phyloP scores from a whole-genome alignment of 2,888 invertebrate genomes.

The Catocala sponsa region DNA sequence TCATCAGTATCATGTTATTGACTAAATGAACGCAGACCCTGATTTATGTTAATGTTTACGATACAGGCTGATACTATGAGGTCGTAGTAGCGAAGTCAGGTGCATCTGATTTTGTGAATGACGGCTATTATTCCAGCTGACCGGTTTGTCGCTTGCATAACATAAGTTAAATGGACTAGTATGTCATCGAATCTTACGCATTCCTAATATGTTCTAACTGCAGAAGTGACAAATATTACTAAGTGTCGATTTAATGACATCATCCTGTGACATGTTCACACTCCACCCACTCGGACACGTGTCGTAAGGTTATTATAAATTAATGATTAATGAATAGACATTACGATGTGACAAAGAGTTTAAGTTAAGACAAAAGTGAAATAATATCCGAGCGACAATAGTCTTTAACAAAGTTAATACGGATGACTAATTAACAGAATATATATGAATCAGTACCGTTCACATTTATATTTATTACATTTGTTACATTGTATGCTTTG shows the following conservation, averaged over 20 bases:
- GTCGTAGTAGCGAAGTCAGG: slow-evolving; percentile 62
- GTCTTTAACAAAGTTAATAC: slow-evolving; percentile 3
- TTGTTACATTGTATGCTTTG: too few relatives aligned
- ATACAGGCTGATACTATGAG: slow-evolving; percentile 27
- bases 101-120: slow-evolving; percentile 73
- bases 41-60: slow-evolving; percentile 37
- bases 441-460: too few relatives aligned
- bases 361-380: slow-evolving; percentile 19
- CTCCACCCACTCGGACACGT: slow-evolving; percentile 81
- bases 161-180: slow-evolving; percentile 63
- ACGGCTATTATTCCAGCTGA: slow-evolving; percentile 55
- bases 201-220: slow-evolving; percentile 54
- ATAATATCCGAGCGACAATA: not conserved
- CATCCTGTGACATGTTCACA: slow-evolving; percentile 75
- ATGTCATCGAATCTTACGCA: slow-evolving; percentile 65
- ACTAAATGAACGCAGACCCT: slow-evolving; percentile 36
- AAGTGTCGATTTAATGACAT: slow-evolving; percentile 79
- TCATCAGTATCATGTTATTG: slow-evolving; percentile 55
- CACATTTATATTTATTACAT: too few relatives aligned
- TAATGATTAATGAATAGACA: slow-evolving; percentile 46
- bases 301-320: slow-evolving; percentile 60
- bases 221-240: slow-evolving; percentile 72
- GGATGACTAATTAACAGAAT: not conserved
- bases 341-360: slow-evolving; percentile 27
- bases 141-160: slow-evolving; percentile 75